Evolutionary conservation across 1,140 invertebrate species (phyloP).

Genomic region (Melitaea cinxia): DNA sequence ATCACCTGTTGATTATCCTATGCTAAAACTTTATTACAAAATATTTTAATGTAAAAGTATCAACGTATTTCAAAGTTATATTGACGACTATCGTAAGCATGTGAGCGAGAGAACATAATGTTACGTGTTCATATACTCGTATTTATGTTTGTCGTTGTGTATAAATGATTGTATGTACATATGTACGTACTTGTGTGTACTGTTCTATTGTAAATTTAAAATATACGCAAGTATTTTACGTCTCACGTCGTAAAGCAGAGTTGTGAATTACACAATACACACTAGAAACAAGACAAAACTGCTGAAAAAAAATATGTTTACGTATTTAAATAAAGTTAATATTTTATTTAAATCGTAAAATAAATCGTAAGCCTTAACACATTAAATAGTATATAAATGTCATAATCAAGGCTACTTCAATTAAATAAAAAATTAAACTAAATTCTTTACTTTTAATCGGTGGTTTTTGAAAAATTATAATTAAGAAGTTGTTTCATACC

Average conservation of each 20-base stretch:
- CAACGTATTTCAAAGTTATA: constrained; percentile 47
- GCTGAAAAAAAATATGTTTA: no score
- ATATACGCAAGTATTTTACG: constrained; percentile 25
- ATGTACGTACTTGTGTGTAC: constrained; percentile 27
- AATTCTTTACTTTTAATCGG: no score
- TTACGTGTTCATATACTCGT: constrained; percentile 29
- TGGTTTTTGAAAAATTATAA: no score
- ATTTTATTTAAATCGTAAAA: no score
- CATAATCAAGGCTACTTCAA: no score
- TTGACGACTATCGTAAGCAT: constrained; percentile 40
- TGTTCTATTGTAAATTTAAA: constrained; percentile 31
- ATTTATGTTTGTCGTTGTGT: constrained; percentile 25
- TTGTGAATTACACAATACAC: constrained; percentile 2
- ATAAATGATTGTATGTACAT: constrained; percentile 37
- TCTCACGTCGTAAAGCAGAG: constrained; percentile 1
- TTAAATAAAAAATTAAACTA: no score
- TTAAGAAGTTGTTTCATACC: no score
- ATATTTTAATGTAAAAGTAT: constrained; percentile 41
- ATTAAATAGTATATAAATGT: no score
- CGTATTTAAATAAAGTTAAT: no score
- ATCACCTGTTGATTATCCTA: constrained; percentile 62
- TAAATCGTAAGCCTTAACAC: no score
- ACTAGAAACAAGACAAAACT: no score
- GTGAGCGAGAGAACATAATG: constrained; percentile 38
- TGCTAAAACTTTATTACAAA: constrained; percentile 26